These are phyloP conservation scores for Linyphia triangularis DNA, from an alignment of 2,888 invertebrate genomes.

Conservation along the genomic window DNA sequence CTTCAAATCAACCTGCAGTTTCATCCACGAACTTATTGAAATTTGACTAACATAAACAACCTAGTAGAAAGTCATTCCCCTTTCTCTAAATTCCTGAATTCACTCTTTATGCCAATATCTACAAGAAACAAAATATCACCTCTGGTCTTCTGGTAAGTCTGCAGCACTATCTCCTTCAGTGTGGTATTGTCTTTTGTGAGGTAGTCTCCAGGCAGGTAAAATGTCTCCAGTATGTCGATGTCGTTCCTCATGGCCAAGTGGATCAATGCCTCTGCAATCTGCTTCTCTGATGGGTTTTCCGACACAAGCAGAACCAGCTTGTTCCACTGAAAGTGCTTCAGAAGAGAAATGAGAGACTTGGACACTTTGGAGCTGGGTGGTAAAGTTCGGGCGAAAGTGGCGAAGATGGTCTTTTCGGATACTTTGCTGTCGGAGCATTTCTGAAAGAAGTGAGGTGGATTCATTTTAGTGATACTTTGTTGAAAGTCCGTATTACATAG, in stretches of 20 bases:
- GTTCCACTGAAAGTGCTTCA: slow-evolving; percentile 82
- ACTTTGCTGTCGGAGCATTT: slow-evolving; percentile 81
- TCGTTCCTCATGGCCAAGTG: slow-evolving; percentile 78
- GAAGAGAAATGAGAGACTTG: slow-evolving; percentile 81
- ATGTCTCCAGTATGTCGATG: slow-evolving; percentile 83
- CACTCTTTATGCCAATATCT: background rate
- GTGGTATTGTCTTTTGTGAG: slow-evolving; percentile 86
- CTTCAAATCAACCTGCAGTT: background rate
- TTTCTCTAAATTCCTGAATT: background rate
- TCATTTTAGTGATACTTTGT: too few species aligned
- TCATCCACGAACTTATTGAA: too few species aligned
- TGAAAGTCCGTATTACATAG: too few species aligned
- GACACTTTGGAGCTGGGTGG: slow-evolving; percentile 81
- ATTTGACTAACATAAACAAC: too few species aligned
- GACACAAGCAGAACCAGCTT: slow-evolving; percentile 82
- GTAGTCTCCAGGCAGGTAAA: slow-evolving; percentile 84
- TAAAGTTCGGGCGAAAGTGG: slow-evolving; percentile 82
- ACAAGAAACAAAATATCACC: too few species aligned
- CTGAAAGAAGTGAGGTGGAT: slow-evolving; percentile 78
- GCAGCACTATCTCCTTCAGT: slow-evolving; percentile 88
- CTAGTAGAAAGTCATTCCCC: too few species aligned
- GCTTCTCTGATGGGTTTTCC: slow-evolving; percentile 75
- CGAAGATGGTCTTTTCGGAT: slow-evolving; percentile 80
- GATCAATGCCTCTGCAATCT: slow-evolving; percentile 78
- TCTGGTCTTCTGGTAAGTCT: slow-evolving; percentile 89